Evolutionary conservation across 2,113 vertebrate genomes (phyloP).

Genomic region (Microtus montanus): DNA sequence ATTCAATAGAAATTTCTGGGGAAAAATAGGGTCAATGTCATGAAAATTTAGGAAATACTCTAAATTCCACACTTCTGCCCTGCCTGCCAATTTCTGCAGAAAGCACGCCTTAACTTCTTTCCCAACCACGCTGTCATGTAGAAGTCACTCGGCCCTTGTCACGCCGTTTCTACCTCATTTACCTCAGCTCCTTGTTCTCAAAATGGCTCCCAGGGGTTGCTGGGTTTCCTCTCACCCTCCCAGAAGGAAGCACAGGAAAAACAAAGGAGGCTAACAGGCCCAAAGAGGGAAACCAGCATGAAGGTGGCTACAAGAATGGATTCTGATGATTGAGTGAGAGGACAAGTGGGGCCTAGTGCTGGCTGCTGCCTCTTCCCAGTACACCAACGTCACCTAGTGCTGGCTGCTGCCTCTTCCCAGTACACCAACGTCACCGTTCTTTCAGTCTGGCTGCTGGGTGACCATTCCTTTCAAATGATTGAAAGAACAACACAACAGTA

Average conservation of each 20-base stretch:
- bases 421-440: background rate
- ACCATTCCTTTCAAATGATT: conserved; percentile 46
- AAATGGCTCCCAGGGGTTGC: background rate
- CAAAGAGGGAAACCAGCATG: background rate
- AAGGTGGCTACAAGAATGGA: background rate
- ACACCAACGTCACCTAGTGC: background rate
- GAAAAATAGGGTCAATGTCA: background rate
- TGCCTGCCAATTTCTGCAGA: background rate
- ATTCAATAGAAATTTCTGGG: conserved; percentile 9
- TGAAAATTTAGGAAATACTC: conserved; percentile 22
- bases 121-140: conserved; percentile 16
- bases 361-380: background rate
- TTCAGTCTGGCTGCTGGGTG: background rate
- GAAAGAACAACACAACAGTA: conserved; percentile 20
- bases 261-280: background rate
- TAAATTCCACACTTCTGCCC: background rate
- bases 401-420: background rate
- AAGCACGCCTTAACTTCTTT: conserved; percentile 45
- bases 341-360: background rate
- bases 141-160: background rate
- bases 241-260: background rate
- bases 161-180: background rate
- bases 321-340: background rate
- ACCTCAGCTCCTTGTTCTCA: background rate
- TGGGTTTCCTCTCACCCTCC: background rate